phyloP scores from a whole-genome alignment of 2,888 invertebrate species.

The Cephus nigrinus region DNA sequence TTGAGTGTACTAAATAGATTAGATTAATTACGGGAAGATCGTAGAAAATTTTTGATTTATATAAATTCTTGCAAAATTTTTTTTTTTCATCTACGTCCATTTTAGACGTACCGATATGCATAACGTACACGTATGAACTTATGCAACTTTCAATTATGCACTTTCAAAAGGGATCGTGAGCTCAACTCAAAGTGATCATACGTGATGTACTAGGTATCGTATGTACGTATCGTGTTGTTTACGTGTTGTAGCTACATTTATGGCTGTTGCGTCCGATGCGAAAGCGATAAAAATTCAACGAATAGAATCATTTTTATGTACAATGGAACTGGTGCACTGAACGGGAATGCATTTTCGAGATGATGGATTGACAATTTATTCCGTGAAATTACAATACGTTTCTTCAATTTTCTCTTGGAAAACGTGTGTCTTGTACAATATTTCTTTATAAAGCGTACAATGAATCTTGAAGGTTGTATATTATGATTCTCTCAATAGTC shows the following conservation, averaged over 20 bases:
- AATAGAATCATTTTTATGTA: neutral
- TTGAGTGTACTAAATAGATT: neutral
- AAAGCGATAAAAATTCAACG: neutral
- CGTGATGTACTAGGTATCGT: neutral
- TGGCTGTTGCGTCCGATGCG: neutral
- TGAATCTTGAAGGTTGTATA: neutral
- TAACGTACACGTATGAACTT: neutral
- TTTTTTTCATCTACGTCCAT: neutral
- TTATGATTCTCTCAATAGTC: neutral
- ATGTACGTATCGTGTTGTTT: neutral
- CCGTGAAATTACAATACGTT: too few species aligned
- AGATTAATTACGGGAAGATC: neutral
- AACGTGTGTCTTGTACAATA: neutral
- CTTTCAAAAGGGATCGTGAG: neutral
- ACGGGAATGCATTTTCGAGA: neutral
- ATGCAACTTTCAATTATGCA: neutral
- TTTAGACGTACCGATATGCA: neutral
- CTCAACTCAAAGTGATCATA: neutral
- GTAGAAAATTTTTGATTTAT: neutral
- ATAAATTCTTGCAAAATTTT: neutral
- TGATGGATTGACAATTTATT: neutral
- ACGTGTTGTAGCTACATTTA: neutral
- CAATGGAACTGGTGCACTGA: neutral
- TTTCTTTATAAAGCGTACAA: neutral
- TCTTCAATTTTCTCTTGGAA: too few species aligned